Base-by-base conservation (phyloP, 1,140 invertebrate genomes). In the Drosophila saltans region DNA sequence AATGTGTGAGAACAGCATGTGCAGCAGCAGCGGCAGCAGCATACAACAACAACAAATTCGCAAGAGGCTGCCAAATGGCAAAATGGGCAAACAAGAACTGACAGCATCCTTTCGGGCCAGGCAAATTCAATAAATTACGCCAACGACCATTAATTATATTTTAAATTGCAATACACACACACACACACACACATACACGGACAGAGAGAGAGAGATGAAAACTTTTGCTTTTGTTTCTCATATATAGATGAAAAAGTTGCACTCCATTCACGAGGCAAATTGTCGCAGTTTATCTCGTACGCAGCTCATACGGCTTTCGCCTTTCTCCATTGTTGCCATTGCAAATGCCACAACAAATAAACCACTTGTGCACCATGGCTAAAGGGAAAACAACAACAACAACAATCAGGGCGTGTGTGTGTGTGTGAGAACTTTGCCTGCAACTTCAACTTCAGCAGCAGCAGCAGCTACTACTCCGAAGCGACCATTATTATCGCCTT, bases 131-230 rank as follows among this genome's bases (percentile, higher is more conserved):
- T 89, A 90, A 89, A 89, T 89, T 89, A 89, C 79, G 71, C 67
- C 77, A 78, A 80, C 80, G 85, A 80, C 84, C 84, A 89, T 89
- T 89, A 89, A 89, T 89, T 89, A 89, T 89, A 89, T 89, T 89
- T 89, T 89, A 89, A 89, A 89, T 89, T 89, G 86, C 84, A 89
- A 73, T 84, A 64, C 72, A 79, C 77, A 80, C 73, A 82, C 66
- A 52, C 66, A 52, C 74, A 72, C 62, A 72, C 69, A 24, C 40
- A 75, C 11, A 63, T 21, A 43, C 8, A 28, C 16, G n/a, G 56
- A 48, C 6, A 45, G 16, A 36, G 33, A 36, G 33, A 55, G 36
- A 9, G 28, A 21, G 45, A 30, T 30, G 6, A 6, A 5, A 58
- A 61, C 65, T 67, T 67, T 80, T 62, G 62, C 67, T 70, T 68